Conservation (phyloP, 2,797 vertebrate species). For the Melanotaenia pygmaea region DNA sequence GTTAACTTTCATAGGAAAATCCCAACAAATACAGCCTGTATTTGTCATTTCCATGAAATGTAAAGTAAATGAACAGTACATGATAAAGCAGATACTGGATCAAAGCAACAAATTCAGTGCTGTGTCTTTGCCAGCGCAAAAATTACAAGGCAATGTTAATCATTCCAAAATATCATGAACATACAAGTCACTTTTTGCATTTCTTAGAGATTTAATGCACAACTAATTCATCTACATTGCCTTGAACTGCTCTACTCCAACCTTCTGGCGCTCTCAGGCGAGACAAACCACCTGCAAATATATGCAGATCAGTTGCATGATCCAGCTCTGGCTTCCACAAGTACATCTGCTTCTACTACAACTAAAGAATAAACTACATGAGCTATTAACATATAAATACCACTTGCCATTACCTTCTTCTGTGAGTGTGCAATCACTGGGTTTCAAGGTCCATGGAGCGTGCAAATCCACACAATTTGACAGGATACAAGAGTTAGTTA, state of each 20-base stretch:
- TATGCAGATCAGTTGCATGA: constrained; percentile 40
- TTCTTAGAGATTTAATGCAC: neutral
- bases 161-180: neutral
- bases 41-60: constrained; percentile 60
- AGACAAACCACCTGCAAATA: constrained; percentile 26
- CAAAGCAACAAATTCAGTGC: constrained; percentile 32
- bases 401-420: constrained; percentile 70
- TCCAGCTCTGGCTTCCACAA: constrained; percentile 37
- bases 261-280: neutral
- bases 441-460: constrained; percentile 63
- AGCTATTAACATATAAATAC: constrained; percentile 39
- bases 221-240: neutral
- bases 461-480: constrained; percentile 67
- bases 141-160: neutral
- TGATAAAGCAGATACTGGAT: constrained; percentile 20
- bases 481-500: constrained; percentile 63
- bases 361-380: constrained; percentile 29
- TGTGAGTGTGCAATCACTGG: constrained; percentile 72
- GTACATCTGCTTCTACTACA: neutral
- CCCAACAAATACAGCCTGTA: constrained; percentile 42
- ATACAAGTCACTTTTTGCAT: neutral
- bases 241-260: constrained; percentile 16
- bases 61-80: neutral
- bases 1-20: constrained; percentile 39
- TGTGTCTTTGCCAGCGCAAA: neutral